Evolutionary conservation across 2,888 invertebrate genomes (phyloP), one percentile per base, ranked within the genome.

Genomic region (Lordiphosa fenestrarum): DNA sequence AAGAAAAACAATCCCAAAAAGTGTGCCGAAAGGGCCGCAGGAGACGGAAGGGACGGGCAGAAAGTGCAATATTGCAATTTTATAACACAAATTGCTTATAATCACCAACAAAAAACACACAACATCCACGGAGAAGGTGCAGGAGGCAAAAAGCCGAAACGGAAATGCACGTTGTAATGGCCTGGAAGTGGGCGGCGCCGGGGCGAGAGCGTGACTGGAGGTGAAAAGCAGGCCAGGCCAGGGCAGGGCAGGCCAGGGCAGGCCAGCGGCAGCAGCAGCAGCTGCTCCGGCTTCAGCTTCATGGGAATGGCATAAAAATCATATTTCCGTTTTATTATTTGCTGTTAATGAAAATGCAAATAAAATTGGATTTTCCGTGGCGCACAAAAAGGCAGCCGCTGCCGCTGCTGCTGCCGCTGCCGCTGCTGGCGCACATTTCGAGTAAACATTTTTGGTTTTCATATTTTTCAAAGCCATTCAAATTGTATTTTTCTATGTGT

Each of bases 51-150:
- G 30, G 35, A 13, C 40, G 30, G 50, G 63, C 73, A 53, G 58
- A 77, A 77, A 77, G 81, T 77, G 77, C 81, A 77, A 77, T 77
- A 81, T 81, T 74, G 81, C 81, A 64, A 77, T 81, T 77, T 81
- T 74, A 77, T 77, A 77, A 70, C 76, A 70, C 81, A 77, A 77
- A 77, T 77, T 77, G 74, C 76, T 77, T 81, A 77, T 77, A 81
- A 77, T 77, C 76, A 81, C 67, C 71, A 59, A 56, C 59, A 59
- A 63, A 39, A 46, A 21, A 15, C 15, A 15, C 15, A 41, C 33
- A 25, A 25, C 13, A 41, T 10, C 41, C 30, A 38, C 41, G 15
- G 15, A 15, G 39, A 37, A n/a, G 38, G 15, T 39, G 21, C 62
- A 36, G 62, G 25, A 53, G 38, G 50, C 55, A 49, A 61, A 71